These are phyloP conservation scores for Ceraclea dissimilis DNA, from an alignment of 2,888 invertebrate genomes.

Conservation along the genomic window DNA sequence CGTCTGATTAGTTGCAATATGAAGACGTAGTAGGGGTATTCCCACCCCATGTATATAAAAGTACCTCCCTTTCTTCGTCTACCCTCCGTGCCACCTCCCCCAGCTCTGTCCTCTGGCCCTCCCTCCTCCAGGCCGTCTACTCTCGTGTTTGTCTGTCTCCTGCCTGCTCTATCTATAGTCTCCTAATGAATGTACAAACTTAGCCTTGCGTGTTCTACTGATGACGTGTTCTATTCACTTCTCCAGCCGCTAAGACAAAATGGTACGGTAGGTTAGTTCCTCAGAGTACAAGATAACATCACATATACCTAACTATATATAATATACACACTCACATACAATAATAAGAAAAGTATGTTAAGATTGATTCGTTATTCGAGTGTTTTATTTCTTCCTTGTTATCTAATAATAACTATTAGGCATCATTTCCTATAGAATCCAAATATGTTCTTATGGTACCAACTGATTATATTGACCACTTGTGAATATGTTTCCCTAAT, in stretches of 20 bases:
- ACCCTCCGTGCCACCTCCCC: conserved; percentile 32
- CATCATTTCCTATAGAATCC: no score
- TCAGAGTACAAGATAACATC: background rate
- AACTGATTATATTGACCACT: no score
- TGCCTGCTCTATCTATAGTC: conserved; percentile 15
- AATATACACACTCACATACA: background rate
- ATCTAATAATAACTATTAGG: no score
- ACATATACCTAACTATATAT: background rate
- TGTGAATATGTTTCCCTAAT: no score
- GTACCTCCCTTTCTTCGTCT: background rate
- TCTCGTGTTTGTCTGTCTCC: conserved; percentile 12
- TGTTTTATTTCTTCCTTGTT: no score
- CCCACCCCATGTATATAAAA: background rate
- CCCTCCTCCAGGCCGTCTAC: conserved; percentile 14
- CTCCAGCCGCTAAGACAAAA: conserved; percentile 22
- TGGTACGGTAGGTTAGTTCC: conserved; percentile 25
- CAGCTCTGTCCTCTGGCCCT: conserved; percentile 7
- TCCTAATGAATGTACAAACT: conserved; percentile 23
- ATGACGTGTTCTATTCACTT: conserved; percentile 27
- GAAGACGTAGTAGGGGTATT: background rate
- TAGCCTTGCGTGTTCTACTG: conserved; percentile 20
- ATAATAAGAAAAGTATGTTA: no score
- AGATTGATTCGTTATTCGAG: no score
- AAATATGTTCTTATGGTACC: no score
- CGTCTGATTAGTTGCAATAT: conserved; percentile 25